phyloP scores from a whole-genome alignment of 1,140 invertebrate genomes.

The Stegodyphus dumicola region DNA sequence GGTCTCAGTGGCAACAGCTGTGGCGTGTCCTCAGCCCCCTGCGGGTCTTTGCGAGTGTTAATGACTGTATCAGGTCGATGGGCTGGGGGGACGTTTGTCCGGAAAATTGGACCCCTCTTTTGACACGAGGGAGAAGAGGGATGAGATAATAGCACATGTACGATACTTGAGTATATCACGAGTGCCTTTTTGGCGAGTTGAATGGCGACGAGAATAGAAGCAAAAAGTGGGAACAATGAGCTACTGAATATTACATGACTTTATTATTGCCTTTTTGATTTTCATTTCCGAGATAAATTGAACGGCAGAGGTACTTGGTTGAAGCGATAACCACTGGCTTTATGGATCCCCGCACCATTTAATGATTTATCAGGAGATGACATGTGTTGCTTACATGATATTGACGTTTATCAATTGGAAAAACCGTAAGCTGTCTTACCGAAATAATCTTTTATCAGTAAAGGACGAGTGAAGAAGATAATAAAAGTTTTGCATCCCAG shows the following conservation, averaged over 20 bases:
- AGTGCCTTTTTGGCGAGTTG: neutral
- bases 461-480: too few relatives aligned
- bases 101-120: slow-evolving; percentile 26
- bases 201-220: neutral
- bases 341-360: too few relatives aligned
- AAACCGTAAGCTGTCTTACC: too few relatives aligned
- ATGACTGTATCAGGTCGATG: slow-evolving; percentile 45
- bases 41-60: slow-evolving; percentile 40
- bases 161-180: slow-evolving; percentile 2
- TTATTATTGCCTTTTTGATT: slow-evolving; percentile 52
- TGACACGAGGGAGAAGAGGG: neutral
- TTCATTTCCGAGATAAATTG: slow-evolving; percentile 29
- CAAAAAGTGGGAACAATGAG: slow-evolving; percentile 6
- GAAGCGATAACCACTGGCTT: too few relatives aligned
- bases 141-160: slow-evolving; percentile 43
- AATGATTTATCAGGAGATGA: too few relatives aligned
- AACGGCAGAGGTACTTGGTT: neutral
- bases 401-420: too few relatives aligned
- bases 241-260: slow-evolving; percentile 58
- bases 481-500: too few relatives aligned
- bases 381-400: too few relatives aligned
- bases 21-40: slow-evolving; percentile 55
- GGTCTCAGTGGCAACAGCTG: slow-evolving; percentile 55
- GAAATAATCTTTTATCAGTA: too few relatives aligned
- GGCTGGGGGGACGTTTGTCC: neutral